Percentiles rank a stretch among this genome's conserved stretches.
phyloP scores from a whole-genome alignment of 2,888 invertebrate genomes.

The Oxyteleia sp. region DNA sequence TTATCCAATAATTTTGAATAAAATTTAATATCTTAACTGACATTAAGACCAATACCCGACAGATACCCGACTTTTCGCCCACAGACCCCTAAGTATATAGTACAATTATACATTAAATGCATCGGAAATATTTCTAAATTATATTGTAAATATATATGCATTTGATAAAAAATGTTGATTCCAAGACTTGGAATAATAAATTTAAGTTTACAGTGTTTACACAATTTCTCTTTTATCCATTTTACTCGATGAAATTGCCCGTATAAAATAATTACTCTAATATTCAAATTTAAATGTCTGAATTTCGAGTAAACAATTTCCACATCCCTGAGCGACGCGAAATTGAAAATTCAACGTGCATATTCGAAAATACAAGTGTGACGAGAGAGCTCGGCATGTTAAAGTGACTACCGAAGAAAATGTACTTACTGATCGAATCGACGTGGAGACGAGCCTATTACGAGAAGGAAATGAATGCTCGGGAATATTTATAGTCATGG shows the following conservation, averaged over 20 bases:
- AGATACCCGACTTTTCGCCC: too few species aligned
- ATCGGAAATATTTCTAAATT: too few species aligned
- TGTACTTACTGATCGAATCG: constrained; percentile 71
- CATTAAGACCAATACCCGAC: too few species aligned
- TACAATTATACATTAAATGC: too few species aligned
- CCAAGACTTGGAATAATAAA: too few species aligned
- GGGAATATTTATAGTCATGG: constrained; percentile 77
- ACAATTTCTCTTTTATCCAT: background rate
- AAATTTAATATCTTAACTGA: too few species aligned
- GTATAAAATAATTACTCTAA: constrained; percentile 29
- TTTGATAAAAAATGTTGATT: too few species aligned
- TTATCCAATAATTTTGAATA: too few species aligned
- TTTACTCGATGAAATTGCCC: constrained; percentile 6
- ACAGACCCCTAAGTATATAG: too few species aligned
- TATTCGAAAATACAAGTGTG: constrained; percentile 72
- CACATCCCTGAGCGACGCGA: constrained; percentile 32
- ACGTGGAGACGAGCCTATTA: constrained; percentile 77
- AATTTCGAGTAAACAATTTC: constrained; percentile 52
- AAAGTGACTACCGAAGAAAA: constrained; percentile 71
- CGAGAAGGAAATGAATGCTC: constrained; percentile 78
- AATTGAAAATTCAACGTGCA: constrained; percentile 70
- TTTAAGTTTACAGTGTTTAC: too few species aligned
- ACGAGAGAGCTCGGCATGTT: constrained; percentile 64
- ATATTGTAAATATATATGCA: too few species aligned
- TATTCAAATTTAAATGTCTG: constrained; percentile 37